Evolutionary conservation across 1,140 invertebrate species (phyloP).

Genomic region (Drosophila pandora): DNA sequence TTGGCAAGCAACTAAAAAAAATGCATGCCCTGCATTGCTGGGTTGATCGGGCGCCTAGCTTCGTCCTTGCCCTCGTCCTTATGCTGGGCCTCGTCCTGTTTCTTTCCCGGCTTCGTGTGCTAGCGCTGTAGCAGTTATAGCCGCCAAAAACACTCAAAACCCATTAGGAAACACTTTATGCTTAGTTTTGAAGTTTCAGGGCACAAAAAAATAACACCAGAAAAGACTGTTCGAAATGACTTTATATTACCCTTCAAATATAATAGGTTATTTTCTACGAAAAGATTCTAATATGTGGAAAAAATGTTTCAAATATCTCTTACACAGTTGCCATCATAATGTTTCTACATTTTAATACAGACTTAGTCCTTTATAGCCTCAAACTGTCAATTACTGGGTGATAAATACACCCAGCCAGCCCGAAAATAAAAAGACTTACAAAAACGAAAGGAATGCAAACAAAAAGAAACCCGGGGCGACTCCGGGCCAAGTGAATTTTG

Average conservation of each 20-base stretch:
- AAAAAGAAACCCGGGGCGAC: slow-evolving; percentile 41
- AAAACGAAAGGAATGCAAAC: slow-evolving; percentile 18
- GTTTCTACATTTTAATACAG: too few relatives aligned
- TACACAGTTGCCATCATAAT: too few relatives aligned
- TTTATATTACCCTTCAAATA: not conserved
- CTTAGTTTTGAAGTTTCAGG: slow-evolving; percentile 75
- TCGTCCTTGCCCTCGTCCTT: slow-evolving; percentile 1
- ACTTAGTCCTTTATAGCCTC: not conserved
- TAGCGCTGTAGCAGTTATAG: slow-evolving; percentile 38
- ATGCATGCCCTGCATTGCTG: slow-evolving; percentile 63
- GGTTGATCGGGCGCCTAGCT: slow-evolving; percentile 33
- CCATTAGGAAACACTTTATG: slow-evolving; percentile 81
- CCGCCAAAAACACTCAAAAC: slow-evolving; percentile 81
- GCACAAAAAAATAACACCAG: slow-evolving; percentile 24
- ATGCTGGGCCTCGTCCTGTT: slow-evolving; percentile 1
- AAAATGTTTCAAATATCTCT: too few relatives aligned
- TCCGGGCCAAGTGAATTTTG: slow-evolving; percentile 65
- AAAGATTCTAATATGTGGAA: not conserved
- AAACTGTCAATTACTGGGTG: not conserved
- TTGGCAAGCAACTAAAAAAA: slow-evolving; percentile 60
- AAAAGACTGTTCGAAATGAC: not conserved
- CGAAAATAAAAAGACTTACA: slow-evolving; percentile 10
- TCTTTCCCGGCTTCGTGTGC: slow-evolving; percentile 1
- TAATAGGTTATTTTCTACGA: not conserved
- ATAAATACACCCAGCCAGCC: slow-evolving; percentile 30